Base-by-base conservation (phyloP, 2,797 vertebrate species). In the Spinibarbus caldwelli region DNA sequence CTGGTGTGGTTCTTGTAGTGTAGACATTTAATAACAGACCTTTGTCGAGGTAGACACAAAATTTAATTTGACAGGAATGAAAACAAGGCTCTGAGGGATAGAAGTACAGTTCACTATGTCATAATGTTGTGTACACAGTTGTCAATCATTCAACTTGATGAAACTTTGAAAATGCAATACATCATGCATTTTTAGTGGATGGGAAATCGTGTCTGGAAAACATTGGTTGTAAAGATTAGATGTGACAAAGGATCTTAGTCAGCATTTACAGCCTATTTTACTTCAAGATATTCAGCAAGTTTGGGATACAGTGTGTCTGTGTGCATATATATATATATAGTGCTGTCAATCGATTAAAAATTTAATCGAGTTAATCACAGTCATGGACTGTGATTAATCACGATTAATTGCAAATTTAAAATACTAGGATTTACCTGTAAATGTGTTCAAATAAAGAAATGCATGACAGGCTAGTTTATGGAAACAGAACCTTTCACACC, bases 1-100 rank as follows among this genome's bases (percentile, higher is more conserved):
- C 49, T 71, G 11, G 71, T 29, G 21, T 62, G 38, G 21, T 36
- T 72, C 49, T 31, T 38, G 31, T 83, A 75, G 29, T 34, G 43
- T 75, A 75, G 70, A 64, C 14, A 34, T 83, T 49, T 73, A n/a
- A 62, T 82, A 62, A 72, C 21, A 68, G 43, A 80, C 31, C 21
- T 80, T 49, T 15, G 43, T 49, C 14, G 4, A 47, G 47, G 12
- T 54, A 26, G 31, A 54, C 12, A 49, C 29, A 34, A 26, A 26
- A 38, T 81, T 54, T 54, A 52, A 54, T 52, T 49, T 52, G 34
- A 19, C 2, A 2, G 15, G 7, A 80, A 49, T 49, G 31, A 68
- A 67, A 68, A 80, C 34, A n/a, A 41, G 47, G 21, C 45, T 81
- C 36, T 81, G 66, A 38, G 47, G 19, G 47, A 52, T 49, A 52